A percentile compares a stretch with the other conserved stretches of the same genome.
phyloP scores from a whole-genome alignment of 1,140 invertebrate genomes.

The Achroia grisella region DNA sequence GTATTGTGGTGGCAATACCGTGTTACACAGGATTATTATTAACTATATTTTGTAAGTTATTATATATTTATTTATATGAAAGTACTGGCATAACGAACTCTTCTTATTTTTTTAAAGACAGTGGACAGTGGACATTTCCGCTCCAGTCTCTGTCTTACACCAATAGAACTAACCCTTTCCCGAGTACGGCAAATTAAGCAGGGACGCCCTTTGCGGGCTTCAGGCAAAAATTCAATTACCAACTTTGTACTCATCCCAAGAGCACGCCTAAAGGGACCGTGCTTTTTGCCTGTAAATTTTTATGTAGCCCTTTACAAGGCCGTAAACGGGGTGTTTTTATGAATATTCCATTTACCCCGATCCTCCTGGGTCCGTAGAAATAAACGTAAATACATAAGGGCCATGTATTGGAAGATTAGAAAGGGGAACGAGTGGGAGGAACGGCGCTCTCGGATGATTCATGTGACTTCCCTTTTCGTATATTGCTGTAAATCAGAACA shows the following conservation, averaged over 20 bases:
- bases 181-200: constrained; percentile 67
- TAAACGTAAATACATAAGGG: neutral
- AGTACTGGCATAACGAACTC: too few relatives aligned
- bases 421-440: neutral
- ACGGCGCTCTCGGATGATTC: neutral
- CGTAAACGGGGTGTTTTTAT: constrained; percentile 67
- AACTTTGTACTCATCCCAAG: constrained; percentile 65
- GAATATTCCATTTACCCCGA: constrained; percentile 63
- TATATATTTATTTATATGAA: too few relatives aligned
- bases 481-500: too few relatives aligned
- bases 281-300: constrained; percentile 68
- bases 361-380: constrained; percentile 31
- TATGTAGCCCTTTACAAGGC: constrained; percentile 67
- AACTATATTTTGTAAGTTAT: too few relatives aligned
- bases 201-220: constrained; percentile 65
- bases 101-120: too few relatives aligned
- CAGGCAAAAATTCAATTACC: constrained; percentile 72
- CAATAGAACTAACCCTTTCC: constrained; percentile 50
- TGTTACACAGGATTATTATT: too few relatives aligned
- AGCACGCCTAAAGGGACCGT: constrained; percentile 53
- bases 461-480: neutral
- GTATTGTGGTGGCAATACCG: too few relatives aligned
- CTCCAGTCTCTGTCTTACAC: constrained; percentile 16
- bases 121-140: neutral
- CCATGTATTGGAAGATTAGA: neutral